Conservation (phyloP, 30 jellyfish, hydroid and myxozoan species). For the Hydractinia echinata region DNA sequence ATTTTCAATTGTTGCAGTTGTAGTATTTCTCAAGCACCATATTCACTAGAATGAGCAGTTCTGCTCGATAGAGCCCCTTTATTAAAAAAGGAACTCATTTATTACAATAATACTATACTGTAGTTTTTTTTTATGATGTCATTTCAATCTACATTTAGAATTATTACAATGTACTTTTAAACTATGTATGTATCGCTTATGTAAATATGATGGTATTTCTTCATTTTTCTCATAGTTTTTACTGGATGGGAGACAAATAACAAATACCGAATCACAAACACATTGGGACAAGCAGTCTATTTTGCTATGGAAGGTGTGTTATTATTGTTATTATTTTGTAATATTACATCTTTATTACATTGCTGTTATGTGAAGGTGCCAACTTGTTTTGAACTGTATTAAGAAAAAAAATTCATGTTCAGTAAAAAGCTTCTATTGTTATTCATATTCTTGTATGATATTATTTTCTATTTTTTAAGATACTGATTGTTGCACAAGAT, state of each 20-base stretch:
- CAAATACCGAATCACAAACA: slow-evolving; percentile 1
- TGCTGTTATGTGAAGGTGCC: not conserved
- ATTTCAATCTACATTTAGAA: too few relatives aligned
- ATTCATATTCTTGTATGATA: not conserved
- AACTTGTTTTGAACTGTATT: not conserved
- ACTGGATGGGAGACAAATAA: slow-evolving; percentile 31
- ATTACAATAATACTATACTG: too few relatives aligned
- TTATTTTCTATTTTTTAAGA: slow-evolving; percentile 20
- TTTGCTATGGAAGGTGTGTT: slow-evolving; percentile 17
- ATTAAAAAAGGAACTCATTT: too few relatives aligned
- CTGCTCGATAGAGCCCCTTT: too few relatives aligned
- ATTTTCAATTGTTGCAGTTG: too few relatives aligned
- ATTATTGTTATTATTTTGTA: too few relatives aligned
- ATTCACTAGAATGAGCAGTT: too few relatives aligned
- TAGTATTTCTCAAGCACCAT: too few relatives aligned
- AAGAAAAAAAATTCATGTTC: not conserved
- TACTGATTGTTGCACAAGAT: slow-evolving; percentile 54
- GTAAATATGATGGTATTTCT: not conserved
- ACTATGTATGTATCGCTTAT: too few relatives aligned
- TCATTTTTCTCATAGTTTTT: not conserved
- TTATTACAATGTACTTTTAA: not conserved
- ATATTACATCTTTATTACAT: too few relatives aligned
- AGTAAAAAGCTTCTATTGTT: not conserved
- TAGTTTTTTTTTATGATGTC: too few relatives aligned
- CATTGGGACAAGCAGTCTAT: slow-evolving; percentile 19